Evolutionary conservation across 2,797 vertebrate genomes (phyloP), one percentile per base, ranked within the genome.

Genomic region (Enteromius thamalakanensis): DNA sequence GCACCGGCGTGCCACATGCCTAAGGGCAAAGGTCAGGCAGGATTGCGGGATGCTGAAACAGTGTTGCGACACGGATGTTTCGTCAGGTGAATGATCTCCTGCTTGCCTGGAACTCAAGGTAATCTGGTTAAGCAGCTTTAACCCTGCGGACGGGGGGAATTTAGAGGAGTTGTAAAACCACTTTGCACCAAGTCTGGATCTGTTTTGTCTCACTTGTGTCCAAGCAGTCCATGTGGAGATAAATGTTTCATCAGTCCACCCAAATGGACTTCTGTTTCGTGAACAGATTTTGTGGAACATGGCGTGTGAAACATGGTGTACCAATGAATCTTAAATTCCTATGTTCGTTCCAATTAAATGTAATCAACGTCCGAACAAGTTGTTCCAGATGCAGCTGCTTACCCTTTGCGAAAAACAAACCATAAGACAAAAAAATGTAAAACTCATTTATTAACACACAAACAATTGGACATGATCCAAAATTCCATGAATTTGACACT

Each of bases 71-170:
- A 94, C 83, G 64, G 60, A 53, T 84, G 87, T 90, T 88, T 92
- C 91, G 87, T 94, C 92, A 93, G 93, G 92, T 94, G 90, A 83
- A 91, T 89, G 90, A 92, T 92, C 90, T 90, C 84, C 19, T 72
- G 79, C 85, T 90, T 92, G 91, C 90, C 92, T 91, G 91, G 89
- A 90, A 88, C 91, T 88, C 81, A 88, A 91, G 91, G 93, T 94
- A 94, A 94, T 94, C 93, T 92, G 90, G 86, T 89, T 94, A 95
- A 95, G 93, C 91, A 93, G 94, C 93, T 94, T 94, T 93, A 89
- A 92, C 91, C 90, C 90, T 69, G 89, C 88, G 90, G 76, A 90
- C 86, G 86, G 86, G 90, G 90, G 91, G 8, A 91, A 92, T 92
- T 92, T 92, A 91, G 88, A 84, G 84, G 85, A 90, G 87, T 93